Evolutionary conservation across 1,140 invertebrate genomes (phyloP).

Genomic region (Leptopilina boulardi): DNA sequence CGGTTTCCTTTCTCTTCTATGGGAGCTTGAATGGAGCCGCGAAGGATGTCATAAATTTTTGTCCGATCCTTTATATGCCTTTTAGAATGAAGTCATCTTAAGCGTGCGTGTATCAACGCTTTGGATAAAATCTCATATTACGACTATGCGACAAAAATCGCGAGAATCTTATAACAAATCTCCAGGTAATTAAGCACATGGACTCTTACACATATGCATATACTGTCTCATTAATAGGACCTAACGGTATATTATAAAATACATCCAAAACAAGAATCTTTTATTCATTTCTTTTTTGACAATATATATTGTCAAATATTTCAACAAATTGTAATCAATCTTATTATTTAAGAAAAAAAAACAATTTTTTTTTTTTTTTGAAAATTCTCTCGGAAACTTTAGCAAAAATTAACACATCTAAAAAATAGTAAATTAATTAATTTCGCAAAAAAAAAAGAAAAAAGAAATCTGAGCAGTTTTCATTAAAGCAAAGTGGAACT

Average conservation of each 20-base stretch:
- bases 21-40: constrained; percentile 20
- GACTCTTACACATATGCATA: no score
- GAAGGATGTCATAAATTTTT: constrained; percentile 33
- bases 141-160: constrained; percentile 12
- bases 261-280: neutral
- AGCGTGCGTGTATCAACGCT: constrained; percentile 20
- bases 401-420: no score
- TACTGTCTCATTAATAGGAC: neutral
- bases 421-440: no score
- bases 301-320: neutral
- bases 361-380: no score
- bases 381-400: no score
- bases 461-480: neutral
- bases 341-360: no score
- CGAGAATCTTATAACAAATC: neutral
- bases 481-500: neutral
- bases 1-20: neutral
- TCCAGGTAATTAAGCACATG: neutral
- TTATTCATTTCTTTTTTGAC: neutral
- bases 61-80: neutral
- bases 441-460: no score
- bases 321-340: no score
- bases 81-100: constrained; percentile 30
- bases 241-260: neutral
- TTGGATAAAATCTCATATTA: constrained; percentile 15